Percentiles rank a stretch among this genome's conserved stretches.
Evolutionary conservation across 2,797 vertebrate species (phyloP).

Genomic region (Eulemur coronatus): DNA sequence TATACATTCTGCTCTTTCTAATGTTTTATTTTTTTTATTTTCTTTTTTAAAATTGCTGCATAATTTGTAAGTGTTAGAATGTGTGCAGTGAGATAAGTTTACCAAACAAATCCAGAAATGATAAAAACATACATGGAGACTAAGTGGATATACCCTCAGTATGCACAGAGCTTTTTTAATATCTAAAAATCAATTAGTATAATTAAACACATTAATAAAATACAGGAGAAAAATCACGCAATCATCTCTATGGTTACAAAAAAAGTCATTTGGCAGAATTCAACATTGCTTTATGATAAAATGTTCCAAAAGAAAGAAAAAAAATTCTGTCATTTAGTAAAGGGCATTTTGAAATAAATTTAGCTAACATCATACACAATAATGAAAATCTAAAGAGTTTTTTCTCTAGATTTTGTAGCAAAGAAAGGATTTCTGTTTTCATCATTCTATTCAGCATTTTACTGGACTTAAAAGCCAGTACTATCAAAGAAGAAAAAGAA

Average conservation of each 20-base stretch:
- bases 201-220: neutral
- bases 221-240: neutral
- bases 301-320: neutral
- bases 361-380: neutral
- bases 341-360: neutral
- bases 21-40: neutral
- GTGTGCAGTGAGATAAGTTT: neutral
- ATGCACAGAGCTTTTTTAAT: neutral
- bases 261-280: neutral
- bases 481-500: neutral
- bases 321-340: neutral
- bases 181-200: neutral
- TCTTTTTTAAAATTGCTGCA: neutral
- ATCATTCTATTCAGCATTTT: neutral
- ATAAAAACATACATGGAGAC: neutral
- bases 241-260: neutral
- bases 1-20: neutral
- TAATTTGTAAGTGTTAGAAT: neutral
- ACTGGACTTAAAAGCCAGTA: neutral
- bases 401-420: neutral
- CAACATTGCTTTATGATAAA: neutral
- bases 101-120: neutral
- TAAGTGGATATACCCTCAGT: neutral
- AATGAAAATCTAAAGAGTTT: neutral
- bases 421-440: neutral